These are phyloP conservation scores for Mirounga angustirostris DNA, from an alignment of 2,113 vertebrate species.

Conservation along the genomic window DNA sequence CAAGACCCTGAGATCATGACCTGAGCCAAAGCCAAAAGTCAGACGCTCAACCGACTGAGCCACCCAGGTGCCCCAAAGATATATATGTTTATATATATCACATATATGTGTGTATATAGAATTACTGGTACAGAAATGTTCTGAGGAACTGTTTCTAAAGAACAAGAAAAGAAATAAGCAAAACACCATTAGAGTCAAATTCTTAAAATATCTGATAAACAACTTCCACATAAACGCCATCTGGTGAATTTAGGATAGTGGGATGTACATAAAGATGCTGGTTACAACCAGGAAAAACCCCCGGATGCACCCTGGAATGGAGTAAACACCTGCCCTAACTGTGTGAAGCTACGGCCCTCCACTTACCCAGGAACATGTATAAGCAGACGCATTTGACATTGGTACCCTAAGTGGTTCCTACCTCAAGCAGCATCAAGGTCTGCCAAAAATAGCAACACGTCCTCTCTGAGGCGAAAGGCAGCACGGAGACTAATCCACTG, in stretches of 20 bases:
- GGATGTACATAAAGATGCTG: too few species aligned
- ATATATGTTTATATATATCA: neutral
- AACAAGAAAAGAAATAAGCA: neutral
- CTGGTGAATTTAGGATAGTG: neutral
- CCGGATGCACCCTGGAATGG: neutral
- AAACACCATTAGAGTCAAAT: neutral
- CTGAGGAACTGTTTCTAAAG: neutral
- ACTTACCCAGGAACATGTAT: rapidly evolving
- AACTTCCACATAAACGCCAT: neutral
- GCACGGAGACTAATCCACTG: rapidly evolving
- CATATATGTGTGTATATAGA: neutral
- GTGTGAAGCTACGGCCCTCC: rapidly evolving
- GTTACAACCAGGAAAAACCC: too few species aligned
- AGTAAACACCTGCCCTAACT: too few species aligned
- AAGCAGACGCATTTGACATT: rapidly evolving
- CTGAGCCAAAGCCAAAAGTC: too few species aligned
- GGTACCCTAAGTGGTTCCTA: rapidly evolving
- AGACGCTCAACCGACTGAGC: too few species aligned
- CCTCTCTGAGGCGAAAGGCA: neutral
- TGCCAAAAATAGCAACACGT: rapidly evolving
- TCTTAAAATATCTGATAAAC: neutral
- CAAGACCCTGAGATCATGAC: too few species aligned
- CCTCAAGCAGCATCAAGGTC: rapidly evolving
- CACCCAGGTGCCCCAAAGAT: too few species aligned
- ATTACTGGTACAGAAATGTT: neutral